phyloP scores from a whole-genome alignment of 2,797 vertebrate species.

The Falco naumanni region DNA sequence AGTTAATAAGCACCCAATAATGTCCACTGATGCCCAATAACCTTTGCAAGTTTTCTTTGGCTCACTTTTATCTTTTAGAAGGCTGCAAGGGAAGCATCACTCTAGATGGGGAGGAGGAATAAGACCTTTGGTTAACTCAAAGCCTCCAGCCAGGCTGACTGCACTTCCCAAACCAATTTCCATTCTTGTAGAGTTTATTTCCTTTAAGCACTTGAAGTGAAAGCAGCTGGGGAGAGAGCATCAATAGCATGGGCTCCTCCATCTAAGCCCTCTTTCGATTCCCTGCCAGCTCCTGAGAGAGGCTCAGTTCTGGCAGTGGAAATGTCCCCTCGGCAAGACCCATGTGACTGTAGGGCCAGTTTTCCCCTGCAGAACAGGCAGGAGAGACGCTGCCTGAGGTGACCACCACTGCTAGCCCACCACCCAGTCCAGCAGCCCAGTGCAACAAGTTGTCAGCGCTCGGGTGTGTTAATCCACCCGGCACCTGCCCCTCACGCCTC shows the following conservation, averaged over 20 bases:
- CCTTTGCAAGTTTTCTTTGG: not conserved
- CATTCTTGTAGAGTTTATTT: not conserved
- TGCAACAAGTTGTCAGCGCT: not conserved
- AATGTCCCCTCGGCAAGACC: not conserved
- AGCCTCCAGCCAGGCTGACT: not conserved
- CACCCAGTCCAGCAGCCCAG: not conserved
- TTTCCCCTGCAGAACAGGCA: not conserved
- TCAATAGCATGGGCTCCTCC: not conserved
- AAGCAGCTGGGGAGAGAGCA: not conserved
- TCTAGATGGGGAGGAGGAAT: not conserved
- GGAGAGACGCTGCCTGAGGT: not conserved
- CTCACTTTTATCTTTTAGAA: not conserved
- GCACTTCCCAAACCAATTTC: not conserved
- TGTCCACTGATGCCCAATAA: not conserved
- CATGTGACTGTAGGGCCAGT: not conserved
- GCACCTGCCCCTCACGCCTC: not conserved
- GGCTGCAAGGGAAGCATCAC: too few species aligned
- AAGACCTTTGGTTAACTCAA: not conserved
- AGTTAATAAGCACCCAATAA: not conserved
- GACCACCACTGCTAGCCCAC: not conserved
- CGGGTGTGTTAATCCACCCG: accelerated
- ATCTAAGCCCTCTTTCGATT: not conserved
- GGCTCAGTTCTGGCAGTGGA: not conserved
- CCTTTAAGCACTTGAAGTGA: not conserved
- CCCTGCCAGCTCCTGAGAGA: not conserved